Conservation (phyloP, 2,888 invertebrate genomes). For the Uloborus plumipes region DNA sequence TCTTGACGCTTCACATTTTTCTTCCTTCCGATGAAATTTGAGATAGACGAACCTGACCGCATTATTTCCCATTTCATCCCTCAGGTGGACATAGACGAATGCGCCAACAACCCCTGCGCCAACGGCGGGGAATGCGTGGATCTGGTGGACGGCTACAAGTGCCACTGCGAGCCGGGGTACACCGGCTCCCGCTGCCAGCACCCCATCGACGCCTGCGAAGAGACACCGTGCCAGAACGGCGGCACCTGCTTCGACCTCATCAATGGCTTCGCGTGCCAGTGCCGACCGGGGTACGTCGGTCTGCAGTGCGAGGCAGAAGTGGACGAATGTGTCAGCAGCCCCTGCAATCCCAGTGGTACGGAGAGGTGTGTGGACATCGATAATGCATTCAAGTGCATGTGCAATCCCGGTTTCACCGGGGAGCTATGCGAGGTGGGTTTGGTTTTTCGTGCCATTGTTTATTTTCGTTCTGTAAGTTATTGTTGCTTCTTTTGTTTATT, state of each 20-base stretch:
- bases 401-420: slow-evolving; percentile 90
- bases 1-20: too few species aligned
- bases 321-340: slow-evolving; percentile 91
- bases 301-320: slow-evolving; percentile 94
- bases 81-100: slow-evolving; percentile 85
- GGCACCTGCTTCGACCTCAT: slow-evolving; percentile 88
- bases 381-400: slow-evolving; percentile 79
- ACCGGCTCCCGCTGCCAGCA: slow-evolving; percentile 89
- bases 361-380: slow-evolving; percentile 87
- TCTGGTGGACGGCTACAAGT: slow-evolving; percentile 82
- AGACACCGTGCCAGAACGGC: slow-evolving; percentile 91
- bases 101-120: slow-evolving; percentile 87
- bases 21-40: too few species aligned
- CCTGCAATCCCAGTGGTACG: slow-evolving; percentile 90
- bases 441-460: too few species aligned
- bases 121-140: slow-evolving; percentile 95
- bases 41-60: too few species aligned
- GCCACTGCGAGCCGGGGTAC: slow-evolving; percentile 93
- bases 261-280: slow-evolving; percentile 92
- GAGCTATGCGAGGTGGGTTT: slow-evolving; percentile 78
- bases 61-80: too few species aligned
- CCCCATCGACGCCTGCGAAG: slow-evolving; percentile 90
- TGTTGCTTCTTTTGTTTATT: too few species aligned
- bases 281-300: slow-evolving; percentile 81
- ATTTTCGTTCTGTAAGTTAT: too few species aligned